A percentile compares a stretch with the other conserved stretches of the same genome.
These are phyloP conservation scores for Helarctos malayanus DNA, from an alignment of 2,797 vertebrate genomes.

Conservation along the genomic window DNA sequence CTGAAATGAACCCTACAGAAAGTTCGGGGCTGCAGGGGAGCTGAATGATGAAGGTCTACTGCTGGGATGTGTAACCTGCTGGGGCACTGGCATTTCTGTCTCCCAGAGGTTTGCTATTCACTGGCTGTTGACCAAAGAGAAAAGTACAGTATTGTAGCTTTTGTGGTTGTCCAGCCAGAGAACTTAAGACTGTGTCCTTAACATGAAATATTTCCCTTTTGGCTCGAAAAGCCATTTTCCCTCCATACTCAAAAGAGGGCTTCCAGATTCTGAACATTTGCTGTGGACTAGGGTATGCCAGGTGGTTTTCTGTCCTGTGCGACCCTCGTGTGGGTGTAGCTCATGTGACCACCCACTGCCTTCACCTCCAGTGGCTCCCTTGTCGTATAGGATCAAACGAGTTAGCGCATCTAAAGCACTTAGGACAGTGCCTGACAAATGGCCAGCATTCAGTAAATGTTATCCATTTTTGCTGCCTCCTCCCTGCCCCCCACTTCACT, in stretches of 20 bases:
- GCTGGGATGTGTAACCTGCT: background rate
- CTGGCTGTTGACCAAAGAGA: background rate
- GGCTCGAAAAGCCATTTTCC: background rate
- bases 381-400: background rate
- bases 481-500: background rate
- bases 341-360: background rate
- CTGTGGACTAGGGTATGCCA: background rate
- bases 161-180: background rate
- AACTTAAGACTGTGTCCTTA: background rate
- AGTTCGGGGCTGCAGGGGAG: too few relatives aligned
- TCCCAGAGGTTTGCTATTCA: constrained; percentile 30
- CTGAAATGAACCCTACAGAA: background rate
- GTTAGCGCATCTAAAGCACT: background rate
- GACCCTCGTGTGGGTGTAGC: background rate
- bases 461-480: background rate
- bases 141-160: background rate
- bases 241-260: background rate
- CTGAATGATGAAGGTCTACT: background rate
- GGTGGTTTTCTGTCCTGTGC: background rate
- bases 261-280: background rate
- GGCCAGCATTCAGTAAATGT: background rate
- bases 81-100: background rate
- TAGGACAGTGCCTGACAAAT: background rate
- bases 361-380: background rate
- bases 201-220: background rate